Base-by-base conservation (phyloP, 2,888 invertebrate genomes). In the Epinotia ramella region DNA sequence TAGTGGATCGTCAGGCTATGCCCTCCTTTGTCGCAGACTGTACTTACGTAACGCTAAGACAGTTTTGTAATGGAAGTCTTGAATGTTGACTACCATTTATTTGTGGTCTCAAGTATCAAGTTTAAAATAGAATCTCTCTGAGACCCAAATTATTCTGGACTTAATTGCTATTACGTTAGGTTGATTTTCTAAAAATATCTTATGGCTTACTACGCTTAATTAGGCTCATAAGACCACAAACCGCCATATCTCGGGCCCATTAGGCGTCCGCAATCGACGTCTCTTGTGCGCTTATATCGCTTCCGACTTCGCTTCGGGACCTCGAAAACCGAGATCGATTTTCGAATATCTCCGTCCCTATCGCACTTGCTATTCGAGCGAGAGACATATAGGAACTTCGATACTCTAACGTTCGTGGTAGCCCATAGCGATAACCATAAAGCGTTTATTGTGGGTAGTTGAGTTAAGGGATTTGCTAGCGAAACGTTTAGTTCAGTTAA, bases 361-460 rank as follows among this genome's bases (percentile, higher is more conserved):
- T 53, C n/a, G n/a, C n/a, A n/a, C 53, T 53, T n/a, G 53, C 53
- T n/a, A n/a, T 5, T 53, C n/a, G 7, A n/a, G n/a, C n/a, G 53
- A n/a, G 53, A 53, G 53, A 7, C 2, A 53, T 49, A 49, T 53
- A 53, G 6, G 53, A 53, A 53, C 5, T 53, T 13, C 53, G 16
- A 46, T 13, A 46, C 13, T 53, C n/a, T 16, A n/a, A n/a, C 53
- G 53, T n/a, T 53, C 53, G 53, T n/a, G 53, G 7, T 7, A 16
- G 49, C 49, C 7, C 53, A 16, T n/a, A 6, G 53, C 53, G 53
- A 53, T n/a, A 53, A 53, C n/a, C 53, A n/a, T 53, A 53, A 53
- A 53, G 53, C 56, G 33, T 67, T 67, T 33, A 49, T 53, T 33
- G 67, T 33, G 28, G 53, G 53, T 56, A 33, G 56, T 67, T 59